Conservation (phyloP, 2,888 invertebrate genomes). For the Hirtodrosophila confusa region DNA sequence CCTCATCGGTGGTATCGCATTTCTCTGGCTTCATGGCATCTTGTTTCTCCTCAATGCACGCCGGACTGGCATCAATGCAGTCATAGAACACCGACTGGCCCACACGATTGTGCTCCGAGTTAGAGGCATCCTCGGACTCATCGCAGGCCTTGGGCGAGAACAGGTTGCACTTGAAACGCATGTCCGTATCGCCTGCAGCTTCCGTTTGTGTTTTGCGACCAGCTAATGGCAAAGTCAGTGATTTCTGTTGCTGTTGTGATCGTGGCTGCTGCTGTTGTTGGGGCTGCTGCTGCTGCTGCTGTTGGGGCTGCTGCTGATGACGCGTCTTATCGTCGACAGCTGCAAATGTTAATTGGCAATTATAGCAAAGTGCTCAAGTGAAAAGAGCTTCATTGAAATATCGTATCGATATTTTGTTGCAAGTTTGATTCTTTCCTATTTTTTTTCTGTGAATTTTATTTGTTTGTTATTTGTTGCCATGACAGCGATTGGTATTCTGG, state of each 20-base stretch:
- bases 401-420: slow-evolving; percentile 22
- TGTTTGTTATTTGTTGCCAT: slow-evolving; percentile 67
- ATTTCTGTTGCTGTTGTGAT: slow-evolving; percentile 67
- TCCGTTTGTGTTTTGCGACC: slow-evolving; percentile 61
- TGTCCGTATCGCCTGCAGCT: slow-evolving; percentile 53
- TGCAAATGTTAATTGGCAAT: slow-evolving; percentile 68
- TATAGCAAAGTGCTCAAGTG: slow-evolving; percentile 37
- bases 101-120: slow-evolving; percentile 82
- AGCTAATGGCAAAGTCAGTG: slow-evolving; percentile 80
- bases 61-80: slow-evolving; percentile 83
- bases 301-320: slow-evolving; percentile 42
- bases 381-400: slow-evolving; percentile 37
- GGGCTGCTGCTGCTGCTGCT: slow-evolving; percentile 28
- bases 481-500: slow-evolving; percentile 49
- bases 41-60: slow-evolving; percentile 87
- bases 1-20: slow-evolving; percentile 90
- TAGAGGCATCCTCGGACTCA: slow-evolving; percentile 75
- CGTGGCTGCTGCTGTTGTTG: slow-evolving; percentile 21
- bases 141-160: slow-evolving; percentile 68
- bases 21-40: slow-evolving; percentile 91
- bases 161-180: slow-evolving; percentile 59
- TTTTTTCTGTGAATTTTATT: slow-evolving; percentile 14
- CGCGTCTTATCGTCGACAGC: slow-evolving; percentile 59
- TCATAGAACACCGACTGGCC: slow-evolving; percentile 84
- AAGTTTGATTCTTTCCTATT: slow-evolving; percentile 8